Evolutionary conservation across 2,888 invertebrate genomes (phyloP).

Genomic region (Tineola bisselliella): DNA sequence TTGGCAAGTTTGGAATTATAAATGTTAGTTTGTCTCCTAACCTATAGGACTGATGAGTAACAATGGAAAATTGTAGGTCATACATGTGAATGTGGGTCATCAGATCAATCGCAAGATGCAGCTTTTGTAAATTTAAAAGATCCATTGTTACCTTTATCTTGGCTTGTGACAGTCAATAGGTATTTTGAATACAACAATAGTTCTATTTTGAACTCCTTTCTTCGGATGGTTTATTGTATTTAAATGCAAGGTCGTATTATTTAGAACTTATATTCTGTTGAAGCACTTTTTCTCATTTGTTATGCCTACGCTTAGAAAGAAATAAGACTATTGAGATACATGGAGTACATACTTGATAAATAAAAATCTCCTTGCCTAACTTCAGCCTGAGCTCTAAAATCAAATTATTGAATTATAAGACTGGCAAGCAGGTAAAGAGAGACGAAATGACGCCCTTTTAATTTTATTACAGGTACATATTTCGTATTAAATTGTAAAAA

Average conservation of each 20-base stretch:
- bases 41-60: background rate
- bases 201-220: constrained; percentile 5
- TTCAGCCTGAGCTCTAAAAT: too few relatives aligned
- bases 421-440: too few relatives aligned
- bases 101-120: constrained; percentile 46
- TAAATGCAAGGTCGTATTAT: constrained; percentile 7
- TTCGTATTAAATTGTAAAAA: too few relatives aligned
- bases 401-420: too few relatives aligned
- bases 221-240: background rate
- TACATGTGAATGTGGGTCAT: constrained; percentile 48
- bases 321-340: too few relatives aligned
- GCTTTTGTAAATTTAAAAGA: constrained; percentile 26
- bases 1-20: too few relatives aligned
- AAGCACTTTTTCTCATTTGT: too few relatives aligned
- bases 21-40: background rate
- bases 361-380: too few relatives aligned
- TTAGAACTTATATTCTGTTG: background rate
- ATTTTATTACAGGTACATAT: too few relatives aligned
- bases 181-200: background rate
- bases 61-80: constrained; percentile 33
- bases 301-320: too few relatives aligned
- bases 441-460: too few relatives aligned
- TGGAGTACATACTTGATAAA: too few relatives aligned
- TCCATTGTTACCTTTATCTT: background rate
- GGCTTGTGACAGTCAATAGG: background rate